Evolutionary conservation across 2,113 vertebrate species (phyloP).

Genomic region (Misgurnus anguillicaudatus): DNA sequence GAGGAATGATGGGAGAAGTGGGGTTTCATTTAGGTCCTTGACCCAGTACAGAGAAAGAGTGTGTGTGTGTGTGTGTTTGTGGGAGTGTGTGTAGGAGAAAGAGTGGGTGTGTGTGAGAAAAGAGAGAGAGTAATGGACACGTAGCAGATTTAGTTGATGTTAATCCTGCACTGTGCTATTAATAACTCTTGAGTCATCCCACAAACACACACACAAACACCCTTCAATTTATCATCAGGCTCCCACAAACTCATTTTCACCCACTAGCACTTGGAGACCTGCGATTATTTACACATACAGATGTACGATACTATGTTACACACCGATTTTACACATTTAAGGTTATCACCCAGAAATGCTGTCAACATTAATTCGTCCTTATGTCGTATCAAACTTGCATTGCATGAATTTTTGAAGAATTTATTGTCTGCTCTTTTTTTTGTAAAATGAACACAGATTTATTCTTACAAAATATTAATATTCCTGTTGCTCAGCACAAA

Average conservation of each 20-base stretch:
- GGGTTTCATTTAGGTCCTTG: conserved; percentile 34
- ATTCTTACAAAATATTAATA: too few species aligned
- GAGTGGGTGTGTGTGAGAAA: conserved; percentile 26
- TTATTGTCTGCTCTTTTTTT: too few species aligned
- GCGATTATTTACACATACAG: neutral
- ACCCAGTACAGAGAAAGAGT: conserved; percentile 27
- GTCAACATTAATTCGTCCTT: neutral
- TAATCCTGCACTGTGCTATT: conserved; percentile 51
- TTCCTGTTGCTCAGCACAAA: too few species aligned
- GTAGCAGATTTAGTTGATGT: conserved; percentile 43
- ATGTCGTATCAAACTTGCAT: too few species aligned
- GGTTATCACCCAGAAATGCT: neutral
- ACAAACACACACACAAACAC: conserved; percentile 20
- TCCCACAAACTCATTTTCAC: conserved; percentile 42
- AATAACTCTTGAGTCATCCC: conserved; percentile 52
- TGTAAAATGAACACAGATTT: too few species aligned
- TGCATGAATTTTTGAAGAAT: too few species aligned
- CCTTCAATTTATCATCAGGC: conserved; percentile 26
- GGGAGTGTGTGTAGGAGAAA: neutral
- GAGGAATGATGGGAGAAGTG: conserved; percentile 25
- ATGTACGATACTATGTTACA: neutral
- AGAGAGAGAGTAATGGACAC: conserved; percentile 46
- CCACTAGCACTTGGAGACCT: neutral
- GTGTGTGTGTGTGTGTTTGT: neutral
- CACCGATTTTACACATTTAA: neutral